phyloP scores from a whole-genome alignment of 2,888 invertebrate species.

The Chironomus riparius region DNA sequence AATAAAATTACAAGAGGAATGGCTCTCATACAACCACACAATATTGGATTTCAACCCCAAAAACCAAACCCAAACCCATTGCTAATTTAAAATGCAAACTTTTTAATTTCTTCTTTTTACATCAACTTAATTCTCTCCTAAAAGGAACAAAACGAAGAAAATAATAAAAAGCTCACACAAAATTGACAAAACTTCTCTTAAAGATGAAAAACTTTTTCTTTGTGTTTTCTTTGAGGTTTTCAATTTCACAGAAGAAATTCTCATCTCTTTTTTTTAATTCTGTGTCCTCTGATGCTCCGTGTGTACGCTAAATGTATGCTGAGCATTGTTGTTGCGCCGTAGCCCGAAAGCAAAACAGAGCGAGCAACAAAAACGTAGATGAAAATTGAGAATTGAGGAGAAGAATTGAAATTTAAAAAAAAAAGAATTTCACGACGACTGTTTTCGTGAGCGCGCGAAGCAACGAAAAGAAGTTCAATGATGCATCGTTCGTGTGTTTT shows the following conservation, averaged over 20 bases:
- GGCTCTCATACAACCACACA: too few species aligned
- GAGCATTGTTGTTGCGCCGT: neutral
- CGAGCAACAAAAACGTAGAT: neutral
- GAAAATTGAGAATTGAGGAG: neutral
- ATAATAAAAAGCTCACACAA: neutral
- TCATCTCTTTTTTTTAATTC: too few species aligned
- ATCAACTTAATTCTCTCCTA: too few species aligned
- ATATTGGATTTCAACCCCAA: too few species aligned
- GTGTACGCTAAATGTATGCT: too few species aligned
- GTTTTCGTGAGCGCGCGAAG: neutral
- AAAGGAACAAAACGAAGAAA: neutral
- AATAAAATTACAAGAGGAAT: too few species aligned
- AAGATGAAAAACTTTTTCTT: neutral
- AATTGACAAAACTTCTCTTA: neutral
- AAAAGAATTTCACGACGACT: neutral
- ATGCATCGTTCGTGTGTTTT: neutral
- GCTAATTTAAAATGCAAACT: too few species aligned
- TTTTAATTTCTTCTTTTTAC: too few species aligned
- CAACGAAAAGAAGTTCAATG: constrained; percentile 4
- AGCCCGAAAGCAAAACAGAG: neutral
- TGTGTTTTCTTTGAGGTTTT: neutral
- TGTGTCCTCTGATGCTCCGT: too few species aligned
- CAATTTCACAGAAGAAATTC: neutral
- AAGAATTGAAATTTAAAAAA: neutral
- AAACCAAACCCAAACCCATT: too few species aligned